Evolutionary conservation across 2,888 invertebrate genomes (phyloP).

Genomic region (Sphaeridia pumilis): DNA sequence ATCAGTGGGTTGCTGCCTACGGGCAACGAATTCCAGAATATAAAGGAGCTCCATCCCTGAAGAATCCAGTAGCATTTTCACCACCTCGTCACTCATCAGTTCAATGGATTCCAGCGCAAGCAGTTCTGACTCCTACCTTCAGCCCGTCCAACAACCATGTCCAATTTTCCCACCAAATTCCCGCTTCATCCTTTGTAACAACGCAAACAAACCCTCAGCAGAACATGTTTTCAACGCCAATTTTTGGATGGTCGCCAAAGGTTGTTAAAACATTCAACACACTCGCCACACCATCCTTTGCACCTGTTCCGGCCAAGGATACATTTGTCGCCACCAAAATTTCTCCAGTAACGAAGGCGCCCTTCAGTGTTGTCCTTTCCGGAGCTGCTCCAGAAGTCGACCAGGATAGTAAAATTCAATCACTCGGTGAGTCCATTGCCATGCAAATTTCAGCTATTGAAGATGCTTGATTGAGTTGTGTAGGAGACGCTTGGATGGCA

Average conservation of each 20-base stretch:
- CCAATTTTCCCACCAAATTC: background rate
- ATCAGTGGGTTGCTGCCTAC: background rate
- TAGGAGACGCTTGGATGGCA: no score
- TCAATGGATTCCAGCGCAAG: constrained; percentile 24
- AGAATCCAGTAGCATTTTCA: background rate
- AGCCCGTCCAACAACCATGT: background rate
- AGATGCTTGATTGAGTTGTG: no score
- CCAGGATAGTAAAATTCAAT: background rate
- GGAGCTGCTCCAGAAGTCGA: background rate
- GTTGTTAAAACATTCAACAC: constrained; percentile 15
- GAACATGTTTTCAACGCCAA: constrained; percentile 16
- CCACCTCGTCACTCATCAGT: constrained; percentile 21
- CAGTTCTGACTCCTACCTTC: background rate
- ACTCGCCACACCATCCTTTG: background rate
- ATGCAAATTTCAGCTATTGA: no score
- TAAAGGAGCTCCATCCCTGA: background rate
- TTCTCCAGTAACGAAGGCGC: no score
- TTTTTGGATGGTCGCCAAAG: constrained; percentile 20
- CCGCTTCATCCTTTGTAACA: background rate
- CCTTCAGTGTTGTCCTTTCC: background rate
- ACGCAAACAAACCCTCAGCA: background rate
- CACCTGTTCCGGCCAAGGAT: background rate
- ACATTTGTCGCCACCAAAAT: no score
- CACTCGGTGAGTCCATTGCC: background rate
- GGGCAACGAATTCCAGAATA: background rate